These are phyloP conservation scores for Megalops cyprinoides DNA, from an alignment of 2,797 vertebrate species.

Conservation along the genomic window DNA sequence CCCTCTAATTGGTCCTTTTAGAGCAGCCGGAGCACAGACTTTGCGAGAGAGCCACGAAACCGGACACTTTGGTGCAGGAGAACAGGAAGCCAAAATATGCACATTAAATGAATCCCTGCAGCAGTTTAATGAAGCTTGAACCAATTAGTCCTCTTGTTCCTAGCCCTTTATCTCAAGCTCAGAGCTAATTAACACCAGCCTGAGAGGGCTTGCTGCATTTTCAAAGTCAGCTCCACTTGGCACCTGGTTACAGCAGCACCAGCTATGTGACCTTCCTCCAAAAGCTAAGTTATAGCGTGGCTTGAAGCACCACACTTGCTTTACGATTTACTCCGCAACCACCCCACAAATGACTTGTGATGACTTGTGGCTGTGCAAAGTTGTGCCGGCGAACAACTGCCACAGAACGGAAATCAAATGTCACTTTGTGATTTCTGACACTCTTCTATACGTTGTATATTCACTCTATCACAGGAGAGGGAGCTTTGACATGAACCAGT, in stretches of 20 bases:
- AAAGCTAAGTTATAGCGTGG: neutral
- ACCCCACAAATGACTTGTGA: too few species aligned
- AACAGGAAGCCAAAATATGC: neutral
- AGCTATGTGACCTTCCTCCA: neutral
- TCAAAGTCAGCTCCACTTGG: conserved; percentile 14
- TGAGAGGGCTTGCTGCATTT: conserved; percentile 21
- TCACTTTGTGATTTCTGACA: too few species aligned
- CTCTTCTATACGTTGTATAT: too few species aligned
- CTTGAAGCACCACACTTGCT: neutral
- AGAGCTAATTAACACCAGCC: conserved; percentile 39
- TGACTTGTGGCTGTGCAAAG: too few species aligned
- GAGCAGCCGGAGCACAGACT: conserved; percentile 12
- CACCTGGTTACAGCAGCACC: neutral
- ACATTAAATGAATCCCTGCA: conserved; percentile 32
- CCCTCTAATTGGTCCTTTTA: conserved; percentile 28
- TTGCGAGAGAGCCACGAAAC: neutral
- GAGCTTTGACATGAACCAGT: too few species aligned
- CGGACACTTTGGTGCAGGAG: conserved; percentile 3
- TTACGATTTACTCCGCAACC: neutral
- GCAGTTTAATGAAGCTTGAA: conserved; percentile 41
- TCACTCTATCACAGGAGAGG: too few species aligned
- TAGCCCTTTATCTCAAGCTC: conserved; percentile 21
- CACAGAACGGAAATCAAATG: too few species aligned
- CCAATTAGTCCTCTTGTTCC: conserved; percentile 31
- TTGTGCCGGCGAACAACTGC: too few species aligned